Percentiles rank a stretch among this genome's conserved stretches.
Evolutionary conservation across 2,888 invertebrate species (phyloP).

Genomic region (Plebejus melissa): DNA sequence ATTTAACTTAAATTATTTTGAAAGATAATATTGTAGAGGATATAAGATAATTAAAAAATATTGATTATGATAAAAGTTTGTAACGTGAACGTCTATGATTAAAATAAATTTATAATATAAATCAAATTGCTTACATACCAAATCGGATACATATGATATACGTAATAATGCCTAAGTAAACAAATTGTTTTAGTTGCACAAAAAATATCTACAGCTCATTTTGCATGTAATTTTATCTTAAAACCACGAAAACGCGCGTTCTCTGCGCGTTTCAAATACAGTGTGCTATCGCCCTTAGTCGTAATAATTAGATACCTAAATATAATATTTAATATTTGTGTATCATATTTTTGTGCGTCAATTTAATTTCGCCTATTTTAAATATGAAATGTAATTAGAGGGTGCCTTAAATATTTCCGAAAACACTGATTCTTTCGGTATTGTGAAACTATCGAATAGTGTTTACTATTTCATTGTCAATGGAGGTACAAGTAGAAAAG

Average conservation of each 20-base stretch:
- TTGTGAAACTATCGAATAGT: not conserved
- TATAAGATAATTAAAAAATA: not conserved
- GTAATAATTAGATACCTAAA: conserved; percentile 36
- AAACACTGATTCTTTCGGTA: not conserved
- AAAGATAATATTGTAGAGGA: not conserved
- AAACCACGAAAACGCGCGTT: too few relatives aligned
- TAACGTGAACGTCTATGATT: not conserved
- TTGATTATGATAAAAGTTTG: not conserved
- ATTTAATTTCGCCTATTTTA: conserved; percentile 41
- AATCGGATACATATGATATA: not conserved
- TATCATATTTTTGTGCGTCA: conserved; percentile 56
- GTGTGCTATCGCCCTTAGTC: not conserved
- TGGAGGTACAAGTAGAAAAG: not conserved
- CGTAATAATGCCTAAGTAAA: not conserved
- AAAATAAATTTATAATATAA: not conserved
- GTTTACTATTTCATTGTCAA: not conserved
- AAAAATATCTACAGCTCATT: conserved; percentile 47
- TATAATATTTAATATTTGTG: conserved; percentile 40
- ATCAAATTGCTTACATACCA: not conserved
- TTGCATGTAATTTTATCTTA: not conserved
- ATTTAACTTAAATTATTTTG: conserved; percentile 12
- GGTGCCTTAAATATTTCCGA: not conserved
- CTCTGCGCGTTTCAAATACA: not conserved
- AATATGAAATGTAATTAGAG: not conserved
- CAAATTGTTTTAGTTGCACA: conserved; percentile 35